phyloP scores from a whole-genome alignment of 2,888 invertebrate genomes.

The Periphyllus acericola region DNA sequence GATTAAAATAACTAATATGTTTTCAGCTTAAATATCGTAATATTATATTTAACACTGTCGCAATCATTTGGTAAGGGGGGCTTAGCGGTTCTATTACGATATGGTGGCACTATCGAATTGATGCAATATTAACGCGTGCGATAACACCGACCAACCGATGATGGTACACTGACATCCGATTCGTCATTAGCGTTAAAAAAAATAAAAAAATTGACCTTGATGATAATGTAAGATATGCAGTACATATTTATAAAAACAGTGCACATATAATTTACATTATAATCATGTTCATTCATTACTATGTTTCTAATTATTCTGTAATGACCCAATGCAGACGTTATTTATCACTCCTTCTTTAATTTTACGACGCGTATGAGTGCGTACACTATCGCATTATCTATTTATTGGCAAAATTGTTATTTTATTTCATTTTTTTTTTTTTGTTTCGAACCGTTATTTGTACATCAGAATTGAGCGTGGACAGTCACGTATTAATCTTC shows the following conservation, averaged over 20 bases:
- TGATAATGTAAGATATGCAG: background rate
- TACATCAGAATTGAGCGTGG: background rate
- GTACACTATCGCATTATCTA: background rate
- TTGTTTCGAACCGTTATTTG: background rate
- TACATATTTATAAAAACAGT: background rate
- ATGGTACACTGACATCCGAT: background rate
- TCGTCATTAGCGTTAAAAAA: background rate
- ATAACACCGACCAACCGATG: background rate
- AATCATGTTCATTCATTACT: background rate
- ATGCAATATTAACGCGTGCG: background rate
- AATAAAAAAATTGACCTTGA: background rate
- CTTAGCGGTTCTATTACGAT: too few species aligned
- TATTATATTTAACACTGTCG: too few species aligned
- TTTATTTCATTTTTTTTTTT: background rate
- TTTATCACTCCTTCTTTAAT: slow-evolving; percentile 8
- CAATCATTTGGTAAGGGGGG: background rate
- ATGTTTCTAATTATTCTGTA: background rate
- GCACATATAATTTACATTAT: background rate
- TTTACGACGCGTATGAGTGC: background rate
- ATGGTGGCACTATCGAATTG: background rate
- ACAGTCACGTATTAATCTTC: background rate
- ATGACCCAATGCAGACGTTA: background rate
- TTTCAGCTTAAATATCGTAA: too few species aligned
- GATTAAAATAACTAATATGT: too few species aligned
- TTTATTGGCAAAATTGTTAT: background rate